Conservation (phyloP, 1,140 invertebrate species). For the Pantala flavescens region DNA sequence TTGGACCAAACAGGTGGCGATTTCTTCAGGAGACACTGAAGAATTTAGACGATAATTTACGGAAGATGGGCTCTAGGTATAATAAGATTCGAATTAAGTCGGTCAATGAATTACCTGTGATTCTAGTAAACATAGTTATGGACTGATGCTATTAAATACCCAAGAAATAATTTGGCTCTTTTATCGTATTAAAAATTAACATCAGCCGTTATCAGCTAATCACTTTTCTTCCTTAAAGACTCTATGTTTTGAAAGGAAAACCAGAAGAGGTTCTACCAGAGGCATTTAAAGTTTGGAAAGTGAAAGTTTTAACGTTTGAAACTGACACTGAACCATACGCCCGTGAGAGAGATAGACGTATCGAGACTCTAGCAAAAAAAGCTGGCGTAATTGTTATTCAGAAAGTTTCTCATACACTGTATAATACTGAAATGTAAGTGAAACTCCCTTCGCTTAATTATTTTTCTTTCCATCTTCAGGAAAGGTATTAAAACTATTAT, state of each 20-base stretch:
- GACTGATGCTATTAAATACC: too few species aligned
- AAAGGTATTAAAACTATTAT: background rate
- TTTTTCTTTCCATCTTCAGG: background rate
- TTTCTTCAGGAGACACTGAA: slow-evolving; percentile 57
- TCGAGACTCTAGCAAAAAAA: slow-evolving; percentile 46
- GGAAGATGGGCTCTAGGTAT: slow-evolving; percentile 33
- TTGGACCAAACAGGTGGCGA: slow-evolving; percentile 55
- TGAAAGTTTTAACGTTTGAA: slow-evolving; percentile 54
- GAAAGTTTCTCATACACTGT: slow-evolving; percentile 58
- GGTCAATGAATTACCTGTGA: too few species aligned
- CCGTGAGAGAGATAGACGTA: slow-evolving; percentile 45
- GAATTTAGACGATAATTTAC: slow-evolving; percentile 52
- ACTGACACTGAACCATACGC: slow-evolving; percentile 61
- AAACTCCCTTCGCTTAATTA: background rate
- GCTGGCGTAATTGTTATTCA: slow-evolving; percentile 47
- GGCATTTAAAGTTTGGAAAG: slow-evolving; percentile 56
- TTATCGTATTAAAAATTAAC: too few species aligned
- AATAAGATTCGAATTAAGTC: too few species aligned
- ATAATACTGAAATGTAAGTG: slow-evolving; percentile 47
- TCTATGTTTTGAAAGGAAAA: slow-evolving; percentile 55
- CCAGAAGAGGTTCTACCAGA: slow-evolving; percentile 49
- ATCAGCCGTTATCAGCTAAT: too few species aligned
- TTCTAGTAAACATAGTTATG: too few species aligned
- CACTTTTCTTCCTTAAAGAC: slow-evolving; percentile 26
- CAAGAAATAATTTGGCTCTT: too few species aligned